Base-by-base conservation (phyloP, 92 coral and sea anemone species). In the Bergia puertoricense region DNA sequence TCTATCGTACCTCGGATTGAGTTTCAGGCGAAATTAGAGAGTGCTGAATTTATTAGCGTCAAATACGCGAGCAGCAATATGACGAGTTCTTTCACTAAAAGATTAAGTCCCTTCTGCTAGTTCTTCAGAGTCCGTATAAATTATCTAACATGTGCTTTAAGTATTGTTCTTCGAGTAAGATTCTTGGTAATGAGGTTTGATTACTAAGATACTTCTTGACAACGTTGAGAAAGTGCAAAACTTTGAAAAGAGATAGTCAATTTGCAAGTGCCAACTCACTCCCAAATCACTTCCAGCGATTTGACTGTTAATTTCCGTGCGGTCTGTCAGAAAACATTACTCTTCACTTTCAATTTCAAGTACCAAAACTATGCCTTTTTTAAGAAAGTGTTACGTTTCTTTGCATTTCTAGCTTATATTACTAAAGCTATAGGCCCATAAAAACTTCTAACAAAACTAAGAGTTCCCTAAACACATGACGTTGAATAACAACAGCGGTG, bases 101-200 rank as follows among this genome's bases (percentile, higher is more conserved):
- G 57, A 69, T 82, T 22, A 71, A 22, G 40, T 81, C 50, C 45
- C 59, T 81, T 81, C 76, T 44, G 20, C 76, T 45, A 71, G 48
- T 85, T 89, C 88, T 88, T 86, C 93, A 82, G 84, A 90, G 85
- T 88, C 67, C 78, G 90, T 76, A 83, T 91, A 82, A 92, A 91
- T 91, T 85, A 94, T 86, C 88, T 91, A 85, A 80, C 97, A 91
- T 91, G 93, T 91, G 96, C 75, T 85, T 72, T 74, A 23, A 48
- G 87, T 46, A 84, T 84, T 84, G 87, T 84, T 36, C 86, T 84
- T 84, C 13, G 45, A 36, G 66, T 48, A 36, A 84, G 79, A 84
- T 84, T 84, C 87, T 84, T 84, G 16, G 77, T 44, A 84, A 84
- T 69, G 74, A 84, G 66, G 65, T 84, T 36, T 71, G 43, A 84